Evolutionary conservation across 2,888 invertebrate species (phyloP).

Genomic region (Hirtodrosophila alboralis): DNA sequence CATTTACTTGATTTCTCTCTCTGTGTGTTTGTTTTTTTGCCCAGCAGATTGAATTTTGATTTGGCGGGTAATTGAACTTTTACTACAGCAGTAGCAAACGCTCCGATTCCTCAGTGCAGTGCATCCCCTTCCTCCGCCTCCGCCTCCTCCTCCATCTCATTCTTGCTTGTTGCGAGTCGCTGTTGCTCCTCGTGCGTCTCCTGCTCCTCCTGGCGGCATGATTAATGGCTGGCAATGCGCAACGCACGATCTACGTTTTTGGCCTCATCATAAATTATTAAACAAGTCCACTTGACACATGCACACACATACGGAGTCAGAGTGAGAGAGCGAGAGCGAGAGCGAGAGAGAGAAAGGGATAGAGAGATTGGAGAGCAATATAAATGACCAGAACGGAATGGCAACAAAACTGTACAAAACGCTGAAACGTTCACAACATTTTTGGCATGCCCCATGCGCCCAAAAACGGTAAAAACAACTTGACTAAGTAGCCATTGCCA

Average conservation of each 20-base stretch:
- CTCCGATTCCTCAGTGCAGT: slow-evolving; percentile 26
- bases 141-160: slow-evolving; percentile 3
- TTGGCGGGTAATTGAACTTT: slow-evolving; percentile 82
- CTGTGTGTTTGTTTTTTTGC: slow-evolving; percentile 42
- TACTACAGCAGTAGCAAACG: slow-evolving; percentile 57
- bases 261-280: slow-evolving; percentile 79
- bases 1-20: no score
- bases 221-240: slow-evolving; percentile 79
- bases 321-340: no score
- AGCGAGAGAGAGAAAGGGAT: no score
- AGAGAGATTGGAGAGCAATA: slow-evolving; percentile 63
- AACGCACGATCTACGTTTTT: slow-evolving; percentile 79
- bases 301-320: slow-evolving; percentile 49
- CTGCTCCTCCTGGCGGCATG: slow-evolving; percentile 56
- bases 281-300: slow-evolving; percentile 78
- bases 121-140: slow-evolving; percentile 1
- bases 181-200: background rate
- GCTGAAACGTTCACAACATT: slow-evolving; percentile 63
- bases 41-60: slow-evolving; percentile 81
- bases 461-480: slow-evolving; percentile 77
- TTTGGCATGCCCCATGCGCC: slow-evolving; percentile 69
- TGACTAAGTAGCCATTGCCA: slow-evolving; percentile 50
- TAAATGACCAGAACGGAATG: slow-evolving; percentile 73
- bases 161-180: slow-evolving; percentile 1
- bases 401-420: slow-evolving; percentile 68